Conservation (phyloP, 2,888 invertebrate species). For the Bruchidius siliquastri region DNA sequence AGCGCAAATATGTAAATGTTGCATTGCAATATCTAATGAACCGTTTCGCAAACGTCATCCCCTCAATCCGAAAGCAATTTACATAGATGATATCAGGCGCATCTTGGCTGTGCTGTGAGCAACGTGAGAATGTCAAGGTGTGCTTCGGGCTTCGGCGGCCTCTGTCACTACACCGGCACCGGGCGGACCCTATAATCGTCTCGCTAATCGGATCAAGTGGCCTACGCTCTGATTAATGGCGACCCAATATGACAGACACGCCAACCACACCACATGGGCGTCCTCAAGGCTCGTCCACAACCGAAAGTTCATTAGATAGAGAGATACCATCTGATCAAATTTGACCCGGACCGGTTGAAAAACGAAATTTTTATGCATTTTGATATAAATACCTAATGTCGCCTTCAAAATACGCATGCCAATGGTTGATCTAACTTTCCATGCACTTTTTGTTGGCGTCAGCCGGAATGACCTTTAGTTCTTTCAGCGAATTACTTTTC, state of each 20-base stretch:
- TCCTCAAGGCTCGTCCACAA: no score
- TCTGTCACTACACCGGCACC: no score
- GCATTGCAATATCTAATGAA: neutral
- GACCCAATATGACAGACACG: conserved; percentile 40
- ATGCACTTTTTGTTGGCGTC: no score
- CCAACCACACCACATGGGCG: neutral
- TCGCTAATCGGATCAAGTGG: conserved; percentile 37
- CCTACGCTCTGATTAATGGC: conserved; percentile 36
- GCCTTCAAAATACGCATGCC: no score
- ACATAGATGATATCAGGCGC: neutral
- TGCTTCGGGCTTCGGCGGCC: neutral
- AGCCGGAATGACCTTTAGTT: no score
- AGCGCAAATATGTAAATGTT: neutral
- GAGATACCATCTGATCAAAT: no score
- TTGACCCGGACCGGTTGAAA: no score
- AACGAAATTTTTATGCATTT: no score
- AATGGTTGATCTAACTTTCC: no score
- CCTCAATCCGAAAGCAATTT: neutral
- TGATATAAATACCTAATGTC: no score
- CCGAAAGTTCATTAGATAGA: no score
- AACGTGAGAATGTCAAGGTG: neutral
- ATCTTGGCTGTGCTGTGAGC: neutral
- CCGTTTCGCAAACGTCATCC: neutral
- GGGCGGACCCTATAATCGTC: neutral
- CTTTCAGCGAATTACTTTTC: no score